Conservation (phyloP, 2,888 invertebrate species). For the Ephialtes manifestator region DNA sequence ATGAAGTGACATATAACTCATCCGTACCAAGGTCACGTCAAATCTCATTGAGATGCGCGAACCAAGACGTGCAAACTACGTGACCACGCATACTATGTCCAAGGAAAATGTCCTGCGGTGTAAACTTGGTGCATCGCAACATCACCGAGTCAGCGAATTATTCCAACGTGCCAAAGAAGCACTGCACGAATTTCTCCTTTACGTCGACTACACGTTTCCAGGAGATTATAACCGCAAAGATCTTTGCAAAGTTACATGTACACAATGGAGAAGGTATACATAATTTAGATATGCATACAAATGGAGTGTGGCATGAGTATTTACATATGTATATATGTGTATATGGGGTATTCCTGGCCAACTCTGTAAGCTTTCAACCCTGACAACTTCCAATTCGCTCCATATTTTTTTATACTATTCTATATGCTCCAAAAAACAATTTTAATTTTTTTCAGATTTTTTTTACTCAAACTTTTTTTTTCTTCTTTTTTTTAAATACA, state of each 20-base stretch:
- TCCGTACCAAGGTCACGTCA: conserved; percentile 59
- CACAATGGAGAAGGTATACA: conserved; percentile 1
- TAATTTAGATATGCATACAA: conserved; percentile 6
- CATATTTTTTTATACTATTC: no score
- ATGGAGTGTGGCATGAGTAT: background rate
- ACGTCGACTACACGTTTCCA: background rate
- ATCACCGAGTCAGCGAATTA: background rate
- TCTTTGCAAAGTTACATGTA: background rate
- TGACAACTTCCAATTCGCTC: no score
- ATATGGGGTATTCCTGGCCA: no score
- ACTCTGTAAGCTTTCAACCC: no score
- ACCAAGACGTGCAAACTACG: conserved; percentile 47
- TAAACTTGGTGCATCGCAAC: conserved; percentile 5
- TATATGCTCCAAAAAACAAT: no score
- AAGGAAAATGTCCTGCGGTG: background rate
- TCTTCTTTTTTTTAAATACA: no score
- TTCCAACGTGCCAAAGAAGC: background rate
- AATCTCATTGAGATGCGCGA: conserved; percentile 62
- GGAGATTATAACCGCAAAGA: background rate
- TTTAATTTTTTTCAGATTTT: no score
- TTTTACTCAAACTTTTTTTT: no score
- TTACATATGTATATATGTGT: background rate
- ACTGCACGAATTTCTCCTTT: conserved; percentile 7
- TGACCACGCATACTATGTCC: conserved; percentile 59
- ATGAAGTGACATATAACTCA: background rate